Evolutionary conservation across 2,888 invertebrate genomes (phyloP).

Genomic region (Mechanitis mazaeus): DNA sequence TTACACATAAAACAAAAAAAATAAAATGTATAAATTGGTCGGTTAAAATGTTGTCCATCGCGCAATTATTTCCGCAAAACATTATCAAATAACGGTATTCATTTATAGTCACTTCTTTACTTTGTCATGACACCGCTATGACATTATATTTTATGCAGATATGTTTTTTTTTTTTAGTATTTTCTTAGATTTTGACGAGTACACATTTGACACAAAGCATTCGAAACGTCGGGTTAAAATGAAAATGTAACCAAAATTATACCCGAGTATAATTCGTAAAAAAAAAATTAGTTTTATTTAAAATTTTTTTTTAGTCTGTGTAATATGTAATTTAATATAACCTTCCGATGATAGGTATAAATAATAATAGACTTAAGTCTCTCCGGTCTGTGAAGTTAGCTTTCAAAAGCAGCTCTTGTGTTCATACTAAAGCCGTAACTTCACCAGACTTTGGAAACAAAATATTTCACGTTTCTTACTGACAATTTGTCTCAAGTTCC

Average conservation of each 20-base stretch:
- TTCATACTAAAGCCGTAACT: slow-evolving; percentile 31
- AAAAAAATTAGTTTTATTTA: too few relatives aligned
- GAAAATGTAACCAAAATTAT: too few relatives aligned
- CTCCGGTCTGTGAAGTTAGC: slow-evolving; percentile 40
- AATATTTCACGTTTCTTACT: slow-evolving; percentile 41
- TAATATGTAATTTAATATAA: too few relatives aligned
- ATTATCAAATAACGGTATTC: neutral
- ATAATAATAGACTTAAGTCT: neutral
- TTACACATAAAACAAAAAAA: neutral
- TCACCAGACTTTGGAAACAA: slow-evolving; percentile 33
- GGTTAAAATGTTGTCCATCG: neutral
- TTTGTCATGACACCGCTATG: too few relatives aligned
- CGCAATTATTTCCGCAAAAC: neutral
- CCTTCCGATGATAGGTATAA: too few relatives aligned
- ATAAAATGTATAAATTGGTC: neutral
- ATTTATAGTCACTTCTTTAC: neutral
- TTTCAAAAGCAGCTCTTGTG: slow-evolving; percentile 39
- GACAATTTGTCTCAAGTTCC: slow-evolving; percentile 54
- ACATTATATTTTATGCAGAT: too few relatives aligned
- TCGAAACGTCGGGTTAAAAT: too few relatives aligned
- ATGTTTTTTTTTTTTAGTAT: too few relatives aligned
- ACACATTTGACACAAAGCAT: too few relatives aligned
- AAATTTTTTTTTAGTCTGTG: too few relatives aligned
- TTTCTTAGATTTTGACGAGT: too few relatives aligned
- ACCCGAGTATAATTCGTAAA: too few relatives aligned